phyloP scores from a whole-genome alignment of 2,113 vertebrate species.

The Muntiacus reevesi region DNA sequence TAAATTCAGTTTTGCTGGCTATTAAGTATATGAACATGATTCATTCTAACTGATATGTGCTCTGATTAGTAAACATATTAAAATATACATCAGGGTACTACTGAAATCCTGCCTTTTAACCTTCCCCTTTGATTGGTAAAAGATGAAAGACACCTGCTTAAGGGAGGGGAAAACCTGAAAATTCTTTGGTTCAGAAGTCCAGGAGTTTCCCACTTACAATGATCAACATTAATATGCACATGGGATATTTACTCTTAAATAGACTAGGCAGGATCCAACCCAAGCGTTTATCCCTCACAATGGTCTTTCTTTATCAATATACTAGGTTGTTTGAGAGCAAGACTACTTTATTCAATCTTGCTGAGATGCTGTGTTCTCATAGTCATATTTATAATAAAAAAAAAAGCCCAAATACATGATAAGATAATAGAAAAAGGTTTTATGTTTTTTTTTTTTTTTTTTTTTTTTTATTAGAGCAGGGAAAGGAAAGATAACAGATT shows the following conservation, averaged over 20 bases:
- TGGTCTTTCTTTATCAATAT: not conserved
- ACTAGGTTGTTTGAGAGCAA: slow-evolving; percentile 6
- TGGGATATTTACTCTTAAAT: slow-evolving; percentile 1
- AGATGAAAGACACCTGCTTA: slow-evolving; percentile 61
- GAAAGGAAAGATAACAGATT: not conserved
- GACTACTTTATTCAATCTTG: not conserved
- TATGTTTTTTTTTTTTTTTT: not conserved
- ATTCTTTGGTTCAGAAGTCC: slow-evolving; percentile 67
- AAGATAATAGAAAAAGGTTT: not conserved
- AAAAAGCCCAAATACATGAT: not conserved
- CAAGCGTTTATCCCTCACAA: not conserved
- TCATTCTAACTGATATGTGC: slow-evolving; percentile 49
- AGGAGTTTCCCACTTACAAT: slow-evolving; percentile 52
- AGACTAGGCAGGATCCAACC: not conserved
- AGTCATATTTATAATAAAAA: not conserved
- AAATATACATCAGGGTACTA: slow-evolving; percentile 56
- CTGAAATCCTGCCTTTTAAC: slow-evolving; percentile 60
- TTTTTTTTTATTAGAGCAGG: not conserved
- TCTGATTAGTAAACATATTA: slow-evolving; percentile 60
- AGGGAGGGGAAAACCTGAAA: slow-evolving; percentile 34
- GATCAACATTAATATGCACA: slow-evolving; percentile 29
- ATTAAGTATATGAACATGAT: slow-evolving; percentile 42
- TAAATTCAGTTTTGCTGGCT: slow-evolving; percentile 73
- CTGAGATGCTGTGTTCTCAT: not conserved
- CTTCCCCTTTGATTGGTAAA: slow-evolving; percentile 68